Evolutionary conservation across 1,140 invertebrate species (phyloP).

Genomic region (Trialeurodes vaporariorum): DNA sequence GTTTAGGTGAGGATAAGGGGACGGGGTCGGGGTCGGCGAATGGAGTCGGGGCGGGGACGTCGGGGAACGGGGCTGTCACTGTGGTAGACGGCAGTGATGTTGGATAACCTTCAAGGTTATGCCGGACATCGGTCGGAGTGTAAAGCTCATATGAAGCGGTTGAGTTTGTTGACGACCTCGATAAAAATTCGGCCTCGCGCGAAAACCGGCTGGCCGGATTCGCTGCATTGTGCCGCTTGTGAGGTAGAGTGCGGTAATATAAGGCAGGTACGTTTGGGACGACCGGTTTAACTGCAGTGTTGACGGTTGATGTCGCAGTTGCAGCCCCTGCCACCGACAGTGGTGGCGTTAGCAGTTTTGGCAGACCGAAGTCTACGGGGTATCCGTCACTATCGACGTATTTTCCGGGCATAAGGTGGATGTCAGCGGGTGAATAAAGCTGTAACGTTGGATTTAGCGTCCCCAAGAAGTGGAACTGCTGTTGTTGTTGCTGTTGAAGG

Average conservation of each 20-base stretch:
- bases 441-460: constrained; percentile 11
- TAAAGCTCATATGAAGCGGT: constrained; percentile 40
- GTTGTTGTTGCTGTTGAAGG: neutral
- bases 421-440: constrained; percentile 18
- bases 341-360: constrained; percentile 45
- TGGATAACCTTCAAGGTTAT: constrained; percentile 67
- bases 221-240: constrained; percentile 44
- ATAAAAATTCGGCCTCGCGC: constrained; percentile 52
- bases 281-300: neutral
- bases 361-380: constrained; percentile 64
- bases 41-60: neutral
- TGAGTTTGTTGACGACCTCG: constrained; percentile 34
- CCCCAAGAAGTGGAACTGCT: neutral
- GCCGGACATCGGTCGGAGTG: constrained; percentile 48
- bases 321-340: constrained; percentile 13
- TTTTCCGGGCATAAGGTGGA: constrained; percentile 42
- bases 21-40: neutral
- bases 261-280: constrained; percentile 33
- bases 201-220: constrained; percentile 47
- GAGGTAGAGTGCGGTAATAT: constrained; percentile 56
- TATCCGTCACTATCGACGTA: constrained; percentile 57
- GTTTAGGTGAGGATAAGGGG: neutral
- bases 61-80: constrained; percentile 8
- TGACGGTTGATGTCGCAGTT: no score
- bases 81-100: constrained; percentile 33